Conservation (phyloP, 2,113 vertebrate genomes). For the Pantherophis guttatus region DNA sequence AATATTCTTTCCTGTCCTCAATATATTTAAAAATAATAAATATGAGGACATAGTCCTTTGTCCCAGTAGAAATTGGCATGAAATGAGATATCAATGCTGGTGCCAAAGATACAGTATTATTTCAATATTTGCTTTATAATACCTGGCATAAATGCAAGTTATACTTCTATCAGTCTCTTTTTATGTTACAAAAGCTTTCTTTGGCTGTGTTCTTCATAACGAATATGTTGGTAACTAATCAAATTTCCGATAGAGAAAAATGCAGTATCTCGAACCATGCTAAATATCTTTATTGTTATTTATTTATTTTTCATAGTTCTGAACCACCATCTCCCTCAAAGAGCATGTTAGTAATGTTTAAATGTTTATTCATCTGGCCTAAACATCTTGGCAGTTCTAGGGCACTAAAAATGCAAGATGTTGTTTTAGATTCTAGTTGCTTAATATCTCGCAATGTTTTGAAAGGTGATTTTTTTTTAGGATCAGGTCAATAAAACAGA, state of each 20-base stretch:
- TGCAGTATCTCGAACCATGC: neutral
- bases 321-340: neutral
- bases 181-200: neutral
- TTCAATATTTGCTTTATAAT: neutral
- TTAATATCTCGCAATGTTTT: neutral
- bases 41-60: neutral
- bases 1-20: neutral
- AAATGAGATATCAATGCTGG: neutral
- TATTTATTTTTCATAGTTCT: neutral
- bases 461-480: neutral
- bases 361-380: neutral
- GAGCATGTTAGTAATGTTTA: neutral
- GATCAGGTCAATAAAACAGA: constrained; percentile 15
- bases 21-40: neutral
- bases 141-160: neutral
- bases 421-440: neutral
- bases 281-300: neutral
- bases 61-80: neutral
- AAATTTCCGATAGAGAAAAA: neutral
- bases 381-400: neutral
- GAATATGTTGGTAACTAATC: neutral
- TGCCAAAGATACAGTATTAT: neutral
- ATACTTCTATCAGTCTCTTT: neutral
- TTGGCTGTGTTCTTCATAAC: neutral
- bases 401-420: neutral